phyloP scores from a whole-genome alignment of 2,888 invertebrate genomes.

The Amphipyra tragopoginis region DNA sequence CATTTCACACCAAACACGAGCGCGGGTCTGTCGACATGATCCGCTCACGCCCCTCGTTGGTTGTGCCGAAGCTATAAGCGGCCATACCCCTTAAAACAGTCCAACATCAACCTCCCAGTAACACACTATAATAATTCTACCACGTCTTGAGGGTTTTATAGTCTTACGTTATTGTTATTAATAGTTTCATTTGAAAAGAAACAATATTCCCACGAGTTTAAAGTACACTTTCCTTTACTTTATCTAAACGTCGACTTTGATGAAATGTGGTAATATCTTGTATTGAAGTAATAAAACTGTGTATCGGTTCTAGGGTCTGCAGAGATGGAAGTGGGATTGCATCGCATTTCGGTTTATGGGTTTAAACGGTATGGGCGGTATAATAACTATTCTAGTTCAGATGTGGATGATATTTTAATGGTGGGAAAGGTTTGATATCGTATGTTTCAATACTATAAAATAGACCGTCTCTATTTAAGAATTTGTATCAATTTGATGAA shows the following conservation, averaged over 20 bases:
- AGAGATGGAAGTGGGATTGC: conserved; percentile 37
- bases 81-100: conserved; percentile 6
- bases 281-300: conserved; percentile 42
- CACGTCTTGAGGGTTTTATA: conserved; percentile 39
- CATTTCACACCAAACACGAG: too few species aligned
- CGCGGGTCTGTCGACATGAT: too few species aligned
- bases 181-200: conserved; percentile 8
- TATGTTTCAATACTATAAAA: not conserved
- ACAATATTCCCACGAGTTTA: not conserved
- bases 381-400: conserved; percentile 33
- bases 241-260: conserved; percentile 21
- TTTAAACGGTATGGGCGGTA: conserved; percentile 30
- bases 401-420: conserved; percentile 29
- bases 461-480: too few species aligned
- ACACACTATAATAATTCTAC: conserved; percentile 29
- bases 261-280: conserved; percentile 46
- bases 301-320: conserved; percentile 22
- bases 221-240: conserved; percentile 20
- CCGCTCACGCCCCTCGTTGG: too few species aligned
- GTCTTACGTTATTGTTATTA: conserved; percentile 29
- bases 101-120: conserved; percentile 5
- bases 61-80: too few species aligned
- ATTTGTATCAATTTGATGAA: too few species aligned
- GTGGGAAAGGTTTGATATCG: conserved; percentile 10
- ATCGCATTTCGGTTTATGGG: conserved; percentile 35